phyloP scores from a whole-genome alignment of 2,888 invertebrate genomes.

The Parnassius mnemosyne region DNA sequence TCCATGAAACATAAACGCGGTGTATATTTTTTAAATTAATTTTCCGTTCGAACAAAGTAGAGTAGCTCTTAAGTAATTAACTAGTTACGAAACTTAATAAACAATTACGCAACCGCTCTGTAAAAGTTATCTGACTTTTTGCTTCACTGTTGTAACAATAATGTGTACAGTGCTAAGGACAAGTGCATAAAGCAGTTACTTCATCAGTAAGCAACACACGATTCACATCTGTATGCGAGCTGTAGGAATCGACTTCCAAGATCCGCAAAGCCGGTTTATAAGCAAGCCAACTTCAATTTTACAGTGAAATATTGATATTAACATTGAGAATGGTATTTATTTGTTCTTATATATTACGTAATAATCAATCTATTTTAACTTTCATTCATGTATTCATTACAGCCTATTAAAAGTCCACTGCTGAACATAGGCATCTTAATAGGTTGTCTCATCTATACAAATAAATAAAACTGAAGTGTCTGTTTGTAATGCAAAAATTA shows the following conservation, averaged over 20 bases:
- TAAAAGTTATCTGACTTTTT: slow-evolving; percentile 14
- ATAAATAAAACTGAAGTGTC: too few species aligned
- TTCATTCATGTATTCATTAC: too few species aligned
- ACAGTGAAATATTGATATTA: slow-evolving; percentile 19
- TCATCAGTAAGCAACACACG: slow-evolving; percentile 26
- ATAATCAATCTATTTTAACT: neutral
- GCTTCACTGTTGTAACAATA: slow-evolving; percentile 12
- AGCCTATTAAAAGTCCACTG: too few species aligned
- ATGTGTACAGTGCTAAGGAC: slow-evolving; percentile 18
- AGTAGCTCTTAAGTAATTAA: neutral
- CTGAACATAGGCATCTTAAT: too few species aligned
- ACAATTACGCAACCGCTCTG: slow-evolving; percentile 5
- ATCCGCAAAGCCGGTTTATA: slow-evolving; percentile 28
- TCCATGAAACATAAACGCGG: too few species aligned
- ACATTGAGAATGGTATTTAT: slow-evolving; percentile 20
- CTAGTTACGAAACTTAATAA: slow-evolving; percentile 3
- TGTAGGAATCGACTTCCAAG: slow-evolving; percentile 28
- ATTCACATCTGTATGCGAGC: slow-evolving; percentile 26
- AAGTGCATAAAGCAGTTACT: slow-evolving; percentile 6
- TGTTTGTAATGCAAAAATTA: too few species aligned
- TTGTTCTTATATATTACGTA: slow-evolving; percentile 10
- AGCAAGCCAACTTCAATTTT: slow-evolving; percentile 19
- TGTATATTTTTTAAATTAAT: too few species aligned
- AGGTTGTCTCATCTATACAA: too few species aligned
- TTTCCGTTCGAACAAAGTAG: too few species aligned